A percentile compares a stretch with the other conserved stretches of the same genome.
phyloP scores from a whole-genome alignment of 2,797 vertebrate genomes.

The Pantherophis vulpinus region DNA sequence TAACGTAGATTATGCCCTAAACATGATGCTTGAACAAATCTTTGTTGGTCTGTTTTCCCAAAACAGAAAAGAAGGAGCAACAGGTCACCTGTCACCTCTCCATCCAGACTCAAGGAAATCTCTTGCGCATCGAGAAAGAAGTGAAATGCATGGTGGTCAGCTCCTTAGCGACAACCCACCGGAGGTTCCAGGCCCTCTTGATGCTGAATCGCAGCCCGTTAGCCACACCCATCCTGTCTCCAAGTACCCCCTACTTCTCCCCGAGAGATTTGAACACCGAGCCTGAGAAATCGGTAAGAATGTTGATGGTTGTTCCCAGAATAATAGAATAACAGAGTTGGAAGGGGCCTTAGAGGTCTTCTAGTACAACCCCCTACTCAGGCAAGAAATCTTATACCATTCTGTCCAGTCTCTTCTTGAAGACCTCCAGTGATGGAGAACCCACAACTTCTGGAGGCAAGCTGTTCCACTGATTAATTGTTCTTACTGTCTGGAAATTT shows the following conservation, averaged over 20 bases:
- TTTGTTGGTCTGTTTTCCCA: background rate
- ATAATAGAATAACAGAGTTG: background rate
- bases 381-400: background rate
- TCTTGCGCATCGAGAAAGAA: slow-evolving; percentile 67
- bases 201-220: slow-evolving; percentile 71
- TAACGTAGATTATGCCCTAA: background rate
- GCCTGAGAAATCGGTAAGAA: slow-evolving; percentile 66
- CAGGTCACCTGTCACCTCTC: slow-evolving; percentile 67
- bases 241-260: slow-evolving; percentile 68
- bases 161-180: slow-evolving; percentile 76
- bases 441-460: background rate
- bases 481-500: background rate
- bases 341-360: background rate
- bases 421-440: background rate
- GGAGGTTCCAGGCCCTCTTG: slow-evolving; percentile 74
- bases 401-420: background rate
- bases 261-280: slow-evolving; percentile 55
- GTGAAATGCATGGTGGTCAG: slow-evolving; percentile 76
- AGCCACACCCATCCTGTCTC: slow-evolving; percentile 67
- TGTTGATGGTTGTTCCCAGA: background rate
- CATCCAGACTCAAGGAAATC: slow-evolving; percentile 75
- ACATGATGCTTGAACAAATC: background rate
- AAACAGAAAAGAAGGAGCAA: slow-evolving; percentile 67
- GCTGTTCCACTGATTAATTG: background rate
- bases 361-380: background rate